These are phyloP conservation scores for Manis crassicaudata DNA, from an alignment of 2,797 vertebrate genomes.

Conservation along the genomic window DNA sequence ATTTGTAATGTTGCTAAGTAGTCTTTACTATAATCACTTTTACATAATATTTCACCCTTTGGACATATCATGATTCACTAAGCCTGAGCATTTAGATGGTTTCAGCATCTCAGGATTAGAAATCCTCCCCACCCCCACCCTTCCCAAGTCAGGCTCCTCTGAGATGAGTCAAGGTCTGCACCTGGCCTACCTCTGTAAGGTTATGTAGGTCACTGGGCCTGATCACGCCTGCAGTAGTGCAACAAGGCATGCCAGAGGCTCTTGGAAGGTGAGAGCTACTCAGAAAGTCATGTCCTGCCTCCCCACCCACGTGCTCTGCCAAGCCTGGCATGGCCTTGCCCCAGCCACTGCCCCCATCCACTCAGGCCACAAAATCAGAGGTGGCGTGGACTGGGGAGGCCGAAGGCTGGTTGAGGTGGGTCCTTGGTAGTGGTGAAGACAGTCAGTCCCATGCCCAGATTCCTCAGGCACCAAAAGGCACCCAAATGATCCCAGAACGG, in stretches of 20 bases:
- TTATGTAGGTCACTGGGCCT: conserved; percentile 56
- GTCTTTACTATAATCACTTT: conserved; percentile 46
- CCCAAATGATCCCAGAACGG: neutral
- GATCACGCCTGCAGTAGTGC: neutral
- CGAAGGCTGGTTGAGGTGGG: neutral
- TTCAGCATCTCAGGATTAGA: conserved; percentile 3
- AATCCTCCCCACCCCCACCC: neutral
- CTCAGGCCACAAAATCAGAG: neutral
- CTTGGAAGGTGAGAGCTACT: neutral
- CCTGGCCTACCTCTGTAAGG: neutral
- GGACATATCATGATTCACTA: conserved; percentile 48
- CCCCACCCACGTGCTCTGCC: neutral
- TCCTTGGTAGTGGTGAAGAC: neutral
- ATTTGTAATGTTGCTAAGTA: conserved; percentile 17
- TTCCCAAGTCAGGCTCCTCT: conserved; percentile 4
- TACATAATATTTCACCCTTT: conserved; percentile 21
- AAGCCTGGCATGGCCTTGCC: neutral
- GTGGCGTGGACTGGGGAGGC: neutral
- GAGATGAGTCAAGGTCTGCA: conserved; percentile 37
- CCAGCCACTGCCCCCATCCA: neutral
- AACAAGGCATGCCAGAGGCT: neutral
- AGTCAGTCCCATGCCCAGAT: neutral
- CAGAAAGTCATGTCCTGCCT: neutral
- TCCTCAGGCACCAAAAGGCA: neutral
- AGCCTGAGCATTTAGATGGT: neutral